These are phyloP conservation scores for Agriopis aurantiaria DNA, from an alignment of 2,888 invertebrate genomes.

Conservation along the genomic window DNA sequence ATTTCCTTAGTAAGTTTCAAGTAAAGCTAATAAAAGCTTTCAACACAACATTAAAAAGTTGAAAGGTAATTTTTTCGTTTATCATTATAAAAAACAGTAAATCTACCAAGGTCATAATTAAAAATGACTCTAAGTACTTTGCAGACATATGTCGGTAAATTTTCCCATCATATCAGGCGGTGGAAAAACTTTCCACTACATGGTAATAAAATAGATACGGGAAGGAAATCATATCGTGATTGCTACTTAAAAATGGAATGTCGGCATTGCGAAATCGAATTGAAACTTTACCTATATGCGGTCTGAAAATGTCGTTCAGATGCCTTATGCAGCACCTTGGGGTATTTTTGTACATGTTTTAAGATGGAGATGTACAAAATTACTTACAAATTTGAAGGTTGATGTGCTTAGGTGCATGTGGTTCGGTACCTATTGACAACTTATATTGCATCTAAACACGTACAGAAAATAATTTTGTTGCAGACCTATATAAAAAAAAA, in stretches of 20 bases:
- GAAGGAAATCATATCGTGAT: constrained; percentile 71
- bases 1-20: too few species aligned
- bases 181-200: constrained; percentile 40
- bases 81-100: too few species aligned
- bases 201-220: constrained; percentile 48
- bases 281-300: constrained; percentile 62
- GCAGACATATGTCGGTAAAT: not conserved
- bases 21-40: too few species aligned
- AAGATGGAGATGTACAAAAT: not conserved
- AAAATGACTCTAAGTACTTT: not conserved
- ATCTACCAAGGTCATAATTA: too few species aligned
- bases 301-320: constrained; percentile 65
- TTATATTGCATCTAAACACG: too few species aligned
- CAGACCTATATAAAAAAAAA: too few species aligned
- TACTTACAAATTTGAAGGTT: not conserved
- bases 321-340: constrained; percentile 42
- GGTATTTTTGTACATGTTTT: constrained; percentile 9
- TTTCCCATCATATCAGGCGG: constrained; percentile 22
- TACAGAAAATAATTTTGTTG: too few species aligned
- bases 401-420: too few species aligned
- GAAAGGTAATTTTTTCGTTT: too few species aligned
- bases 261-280: constrained; percentile 71
- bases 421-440: too few species aligned
- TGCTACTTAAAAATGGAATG: constrained; percentile 80
- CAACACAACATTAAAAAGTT: too few species aligned